Evolutionary conservation across 1,140 invertebrate species (phyloP).

Genomic region (Drosophila melanica): DNA sequence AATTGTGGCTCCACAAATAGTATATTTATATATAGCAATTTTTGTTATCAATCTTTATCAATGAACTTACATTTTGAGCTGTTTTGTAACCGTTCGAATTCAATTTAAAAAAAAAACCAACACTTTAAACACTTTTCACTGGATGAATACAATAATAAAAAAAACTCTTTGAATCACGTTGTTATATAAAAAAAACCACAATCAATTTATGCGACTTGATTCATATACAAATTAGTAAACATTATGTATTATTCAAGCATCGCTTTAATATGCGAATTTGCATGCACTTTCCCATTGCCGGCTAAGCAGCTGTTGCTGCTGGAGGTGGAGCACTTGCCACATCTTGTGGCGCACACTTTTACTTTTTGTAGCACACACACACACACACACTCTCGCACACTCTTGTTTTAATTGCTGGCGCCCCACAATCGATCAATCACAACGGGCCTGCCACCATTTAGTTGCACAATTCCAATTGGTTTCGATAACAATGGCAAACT

Average conservation of each 20-base stretch:
- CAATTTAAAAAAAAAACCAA: conserved; percentile 9
- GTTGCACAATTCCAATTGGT: conserved; percentile 62
- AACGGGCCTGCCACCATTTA: conserved; percentile 3
- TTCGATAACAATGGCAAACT: conserved; percentile 59
- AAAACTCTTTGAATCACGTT: not conserved
- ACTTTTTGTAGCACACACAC: conserved; percentile 51
- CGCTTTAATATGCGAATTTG: conserved; percentile 48
- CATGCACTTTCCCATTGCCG: conserved; percentile 50
- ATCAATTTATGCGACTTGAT: conserved; percentile 46
- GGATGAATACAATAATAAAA: conserved; percentile 37
- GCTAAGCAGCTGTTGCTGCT: conserved; percentile 1
- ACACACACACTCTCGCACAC: conserved; percentile 3
- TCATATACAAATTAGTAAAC: conserved; percentile 53
- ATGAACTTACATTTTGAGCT: conserved; percentile 39
- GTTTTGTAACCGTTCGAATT: conserved; percentile 36
- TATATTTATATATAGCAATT: not conserved
- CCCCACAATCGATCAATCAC: conserved; percentile 59
- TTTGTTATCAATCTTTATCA: conserved; percentile 17
- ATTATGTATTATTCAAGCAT: conserved; percentile 24
- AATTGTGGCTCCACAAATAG: not conserved
- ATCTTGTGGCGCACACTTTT: conserved; percentile 67
- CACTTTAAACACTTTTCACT: conserved; percentile 9
- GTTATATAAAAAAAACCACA: conserved; percentile 43
- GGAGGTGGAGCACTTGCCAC: conserved; percentile 49
- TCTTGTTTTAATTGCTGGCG: conserved; percentile 51